Evolutionary conservation across 2,888 invertebrate species (phyloP), one percentile per base, ranked within the genome.

Genomic region (Aproaerema taeniolella): DNA sequence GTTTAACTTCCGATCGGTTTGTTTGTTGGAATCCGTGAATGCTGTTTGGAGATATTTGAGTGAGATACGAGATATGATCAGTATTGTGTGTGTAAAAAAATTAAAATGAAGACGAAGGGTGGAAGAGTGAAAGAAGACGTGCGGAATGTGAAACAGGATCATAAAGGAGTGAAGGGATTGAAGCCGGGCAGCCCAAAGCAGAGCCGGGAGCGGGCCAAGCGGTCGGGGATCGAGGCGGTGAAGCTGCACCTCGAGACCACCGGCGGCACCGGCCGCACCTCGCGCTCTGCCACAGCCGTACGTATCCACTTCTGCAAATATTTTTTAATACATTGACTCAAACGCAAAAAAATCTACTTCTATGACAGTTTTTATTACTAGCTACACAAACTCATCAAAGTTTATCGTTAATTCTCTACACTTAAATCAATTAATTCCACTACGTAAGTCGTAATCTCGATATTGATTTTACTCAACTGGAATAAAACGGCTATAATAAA

Each of bases 251-350:
- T 83, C 26, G 43, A 83, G 48, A 58, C 58, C 15, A 83, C 85
- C 2, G 85, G 85, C 20, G 69, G 73, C 40, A 81, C 78, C 10
- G 86, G 86, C n/a, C 68, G 86, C 41, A 67, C 78, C 10, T 86
- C 86, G 9, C 71, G 86, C 41, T 86, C 86, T 40, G 86, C 86
- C 10, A 80, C 83, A 38, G 50, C 86, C 59, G 86, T 86, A 70
- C 52, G 47, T 24, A 39, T 5, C 8, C 26, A 9, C 10, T n/a
- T n/a, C n/a, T n/a, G n/a, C n/a, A n/a, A n/a, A n/a, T 16, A 15
- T 31, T 9, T n/a, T 9, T 15, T 15, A 6, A n/a, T n/a, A n/a
- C n/a, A n/a, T n/a, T n/a, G n/a, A n/a, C n/a, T n/a, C n/a, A n/a
- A n/a, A n/a, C n/a, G n/a, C n/a, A n/a, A n/a, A n/a, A n/a, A n/a